Base-by-base conservation (phyloP, 2,113 vertebrate species). In the Lanius collurio region DNA sequence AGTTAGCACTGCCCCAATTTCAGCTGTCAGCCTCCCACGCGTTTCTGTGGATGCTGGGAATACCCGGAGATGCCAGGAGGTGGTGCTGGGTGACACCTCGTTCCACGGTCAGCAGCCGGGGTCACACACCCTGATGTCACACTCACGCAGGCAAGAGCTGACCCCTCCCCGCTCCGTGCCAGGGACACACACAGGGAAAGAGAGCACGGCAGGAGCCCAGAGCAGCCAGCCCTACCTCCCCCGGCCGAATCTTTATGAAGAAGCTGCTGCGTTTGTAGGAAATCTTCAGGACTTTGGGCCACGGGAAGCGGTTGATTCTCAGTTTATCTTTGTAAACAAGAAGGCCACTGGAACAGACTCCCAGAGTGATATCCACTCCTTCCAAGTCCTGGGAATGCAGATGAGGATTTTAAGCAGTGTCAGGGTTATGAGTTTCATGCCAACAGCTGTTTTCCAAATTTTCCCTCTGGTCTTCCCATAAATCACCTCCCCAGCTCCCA, bases 201-300 rank as follows among this genome's bases (percentile, higher is more conserved):
- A 11, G 21, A 50, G 76, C 37, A 50, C 7, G 67, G 28, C 60
- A 59, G 0, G 13, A 73, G 52, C 42, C 30, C 39, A 27, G 10
- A 41, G 17, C 11, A 70, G 44, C 7, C 37, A 15, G 5, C 31
- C 37, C 0, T 98, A 99, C 99, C 98, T 99, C 99, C 24, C 99
- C 99, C 8, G 99, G 99, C 7, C 99, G 98, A 78, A 99, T 99
- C 97, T 99, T 99, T 88, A 99, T 99, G 87, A 99, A 99, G 97
- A 99, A 99, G 97, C 99, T 99, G 98, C 99, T 99, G 86, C 99
- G 99, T 94, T 99, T 99, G 96, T 99, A 99, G 13, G 99, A 99
- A 85, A 99, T 99, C 98, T 99, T 99, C 60, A 99, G 98, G 39
- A 99, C 99, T 97, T 99, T 99, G 60, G 99, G 99, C 99, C 99